phyloP scores from a whole-genome alignment of 2,888 invertebrate genomes.

The Drosophila conformis region DNA sequence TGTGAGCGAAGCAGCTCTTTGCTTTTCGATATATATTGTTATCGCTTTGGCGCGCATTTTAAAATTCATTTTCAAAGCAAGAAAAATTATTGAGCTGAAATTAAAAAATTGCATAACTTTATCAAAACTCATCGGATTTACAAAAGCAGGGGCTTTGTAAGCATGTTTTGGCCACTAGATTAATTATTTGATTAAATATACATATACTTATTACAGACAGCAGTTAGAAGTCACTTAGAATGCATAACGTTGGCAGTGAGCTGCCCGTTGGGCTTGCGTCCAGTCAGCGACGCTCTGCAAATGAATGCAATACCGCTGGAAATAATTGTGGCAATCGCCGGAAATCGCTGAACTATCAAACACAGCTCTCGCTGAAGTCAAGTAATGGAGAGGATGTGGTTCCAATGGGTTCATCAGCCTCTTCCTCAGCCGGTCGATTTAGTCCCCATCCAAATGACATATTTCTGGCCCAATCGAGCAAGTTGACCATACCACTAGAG shows the following conservation, averaged over 20 bases:
- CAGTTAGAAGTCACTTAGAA: constrained; percentile 10
- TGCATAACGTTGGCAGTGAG: constrained; percentile 25
- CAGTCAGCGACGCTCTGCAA: constrained; percentile 29
- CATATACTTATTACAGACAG: not conserved
- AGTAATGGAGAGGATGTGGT: constrained; percentile 44
- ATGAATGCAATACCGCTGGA: constrained; percentile 7
- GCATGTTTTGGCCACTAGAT: not conserved
- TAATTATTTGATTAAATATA: not conserved
- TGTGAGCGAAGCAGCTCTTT: not conserved
- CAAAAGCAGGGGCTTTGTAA: not conserved
- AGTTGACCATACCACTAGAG: constrained; percentile 64
- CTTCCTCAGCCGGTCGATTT: constrained; percentile 69
- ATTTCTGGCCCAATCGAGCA: constrained; percentile 56
- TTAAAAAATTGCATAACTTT: not conserved
- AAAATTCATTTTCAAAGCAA: not conserved
- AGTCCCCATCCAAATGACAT: constrained; percentile 74
- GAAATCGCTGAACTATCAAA: constrained; percentile 80
- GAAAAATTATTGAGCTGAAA: not conserved
- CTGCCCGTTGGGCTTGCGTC: not conserved
- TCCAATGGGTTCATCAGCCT: constrained; percentile 44
- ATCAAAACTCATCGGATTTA: not conserved
- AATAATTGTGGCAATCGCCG: constrained; percentile 56
- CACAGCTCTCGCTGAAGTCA: constrained; percentile 65
- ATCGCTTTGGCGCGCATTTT: not conserved
- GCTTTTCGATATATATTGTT: not conserved